A percentile compares a stretch with the other conserved stretches of the same genome.
Evolutionary conservation across 2,797 vertebrate species (phyloP).

Genomic region (Eleutherodactylus coqui): DNA sequence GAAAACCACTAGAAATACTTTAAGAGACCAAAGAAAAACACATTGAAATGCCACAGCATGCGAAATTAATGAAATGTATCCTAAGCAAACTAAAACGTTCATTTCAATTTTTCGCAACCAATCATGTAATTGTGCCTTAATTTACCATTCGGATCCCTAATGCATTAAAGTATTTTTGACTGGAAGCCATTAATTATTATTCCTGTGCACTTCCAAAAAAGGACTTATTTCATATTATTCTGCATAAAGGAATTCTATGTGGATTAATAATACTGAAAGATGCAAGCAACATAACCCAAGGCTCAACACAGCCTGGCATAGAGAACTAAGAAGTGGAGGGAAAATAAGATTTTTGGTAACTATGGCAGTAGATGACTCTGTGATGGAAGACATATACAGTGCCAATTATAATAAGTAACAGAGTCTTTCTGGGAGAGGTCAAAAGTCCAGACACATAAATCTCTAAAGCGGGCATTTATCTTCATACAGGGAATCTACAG

Average conservation of each 20-base stretch:
- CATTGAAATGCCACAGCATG: constrained; percentile 51
- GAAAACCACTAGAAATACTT: constrained; percentile 45
- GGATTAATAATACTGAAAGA: constrained; percentile 13
- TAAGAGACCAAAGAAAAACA: constrained; percentile 50
- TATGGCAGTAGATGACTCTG: neutral
- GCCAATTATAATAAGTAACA: neutral
- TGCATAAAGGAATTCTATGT: constrained; percentile 16
- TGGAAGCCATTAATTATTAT: constrained; percentile 40
- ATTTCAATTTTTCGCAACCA: constrained; percentile 48
- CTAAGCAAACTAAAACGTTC: constrained; percentile 52
- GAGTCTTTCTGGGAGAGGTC: neutral
- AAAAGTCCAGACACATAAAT: constrained; percentile 7
- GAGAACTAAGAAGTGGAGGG: neutral
- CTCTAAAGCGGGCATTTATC: neutral
- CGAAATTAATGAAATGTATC: constrained; percentile 59
- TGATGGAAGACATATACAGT: neutral
- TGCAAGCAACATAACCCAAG: neutral
- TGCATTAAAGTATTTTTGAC: constrained; percentile 50
- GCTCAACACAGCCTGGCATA: constrained; percentile 11
- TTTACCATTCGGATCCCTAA: constrained; percentile 48
- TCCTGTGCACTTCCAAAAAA: constrained; percentile 50
- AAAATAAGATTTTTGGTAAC: neutral
- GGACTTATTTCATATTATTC: constrained; percentile 40
- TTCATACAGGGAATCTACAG: neutral
- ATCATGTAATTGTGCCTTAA: constrained; percentile 50